Conservation (phyloP, 2,888 invertebrate genomes). For the Hofmannophila pseudospretella region DNA sequence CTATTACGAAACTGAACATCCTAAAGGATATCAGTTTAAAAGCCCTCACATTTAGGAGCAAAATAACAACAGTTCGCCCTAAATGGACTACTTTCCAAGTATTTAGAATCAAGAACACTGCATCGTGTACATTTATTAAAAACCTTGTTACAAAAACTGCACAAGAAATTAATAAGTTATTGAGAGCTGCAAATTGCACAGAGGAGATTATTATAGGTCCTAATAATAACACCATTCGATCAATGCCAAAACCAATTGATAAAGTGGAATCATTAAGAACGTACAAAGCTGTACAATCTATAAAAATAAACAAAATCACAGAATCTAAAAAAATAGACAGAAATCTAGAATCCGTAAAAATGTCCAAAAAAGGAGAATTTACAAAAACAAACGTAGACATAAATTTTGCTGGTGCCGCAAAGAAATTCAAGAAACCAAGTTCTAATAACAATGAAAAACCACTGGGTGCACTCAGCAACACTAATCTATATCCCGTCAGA, state of each 20-base stretch:
- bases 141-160: constrained; percentile 10
- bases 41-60: too few species aligned
- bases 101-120: constrained; percentile 8
- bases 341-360: neutral
- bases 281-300: neutral
- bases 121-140: constrained; percentile 10
- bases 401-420: too few species aligned
- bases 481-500: constrained; percentile 32
- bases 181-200: constrained; percentile 14
- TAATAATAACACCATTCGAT: too few species aligned
- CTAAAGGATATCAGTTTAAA: too few species aligned
- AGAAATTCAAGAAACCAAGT: constrained; percentile 4
- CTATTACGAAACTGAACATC: too few species aligned
- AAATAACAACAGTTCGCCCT: neutral
- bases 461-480: constrained; percentile 31
- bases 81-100: neutral
- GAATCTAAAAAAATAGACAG: neutral
- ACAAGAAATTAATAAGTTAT: constrained; percentile 9
- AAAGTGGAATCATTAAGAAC: too few species aligned
- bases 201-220: neutral
- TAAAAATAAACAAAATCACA: neutral
- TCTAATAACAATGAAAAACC: constrained; percentile 14
- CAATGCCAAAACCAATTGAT: too few species aligned
- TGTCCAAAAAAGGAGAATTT: neutral
- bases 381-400: neutral